These are phyloP conservation scores for Numenius arquata DNA, from an alignment of 2,113 vertebrate species.

Conservation along the genomic window DNA sequence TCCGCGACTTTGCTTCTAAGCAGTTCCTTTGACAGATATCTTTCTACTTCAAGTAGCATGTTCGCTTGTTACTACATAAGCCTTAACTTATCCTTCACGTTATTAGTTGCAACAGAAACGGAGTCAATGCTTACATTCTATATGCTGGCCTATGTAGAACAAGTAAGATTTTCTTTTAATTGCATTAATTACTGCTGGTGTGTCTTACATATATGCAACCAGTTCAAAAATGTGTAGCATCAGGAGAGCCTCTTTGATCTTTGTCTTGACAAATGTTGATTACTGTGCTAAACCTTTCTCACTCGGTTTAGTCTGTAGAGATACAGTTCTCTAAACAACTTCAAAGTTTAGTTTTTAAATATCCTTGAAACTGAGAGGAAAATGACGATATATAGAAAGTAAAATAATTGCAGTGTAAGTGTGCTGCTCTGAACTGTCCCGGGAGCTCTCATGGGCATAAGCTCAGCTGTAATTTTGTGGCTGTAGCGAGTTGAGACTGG, in stretches of 20 bases:
- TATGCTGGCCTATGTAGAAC: not conserved
- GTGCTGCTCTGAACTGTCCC: not conserved
- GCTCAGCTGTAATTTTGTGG: slow-evolving; percentile 34
- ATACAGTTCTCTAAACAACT: not conserved
- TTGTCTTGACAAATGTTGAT: not conserved
- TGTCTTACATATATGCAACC: not conserved
- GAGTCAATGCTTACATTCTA: not conserved
- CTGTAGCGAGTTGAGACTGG: not conserved
- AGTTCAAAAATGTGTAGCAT: not conserved
- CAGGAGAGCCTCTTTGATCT: not conserved
- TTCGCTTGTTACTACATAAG: not conserved
- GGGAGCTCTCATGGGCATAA: not conserved
- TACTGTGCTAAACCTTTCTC: not conserved
- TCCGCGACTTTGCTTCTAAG: not conserved
- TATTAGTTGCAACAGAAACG: not conserved
- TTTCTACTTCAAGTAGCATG: not conserved
- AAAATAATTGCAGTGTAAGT: not conserved
- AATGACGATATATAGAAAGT: not conserved
- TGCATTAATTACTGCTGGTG: not conserved
- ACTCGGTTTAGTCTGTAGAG: not conserved
- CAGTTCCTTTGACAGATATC: not conserved
- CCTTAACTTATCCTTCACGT: not conserved
- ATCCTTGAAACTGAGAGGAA: not conserved
- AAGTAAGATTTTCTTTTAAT: not conserved
- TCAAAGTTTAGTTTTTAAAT: not conserved